These are phyloP conservation scores for Brachystomella parvula DNA, from an alignment of 1,140 invertebrate species.

Conservation along the genomic window DNA sequence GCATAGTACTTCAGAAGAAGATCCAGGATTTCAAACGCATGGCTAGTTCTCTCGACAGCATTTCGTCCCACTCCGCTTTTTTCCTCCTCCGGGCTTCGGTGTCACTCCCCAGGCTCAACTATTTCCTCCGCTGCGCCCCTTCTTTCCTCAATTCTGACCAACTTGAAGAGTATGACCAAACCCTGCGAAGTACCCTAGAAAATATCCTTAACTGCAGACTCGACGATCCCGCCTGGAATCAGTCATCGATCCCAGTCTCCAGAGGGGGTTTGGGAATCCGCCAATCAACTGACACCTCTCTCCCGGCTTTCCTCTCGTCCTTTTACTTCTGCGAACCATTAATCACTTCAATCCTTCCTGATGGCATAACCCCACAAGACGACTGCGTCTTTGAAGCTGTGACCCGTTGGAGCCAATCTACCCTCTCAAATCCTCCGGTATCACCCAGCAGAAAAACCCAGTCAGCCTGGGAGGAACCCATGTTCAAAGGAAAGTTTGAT, in stretches of 20 bases:
- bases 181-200: conserved; percentile 2
- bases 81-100: conserved; percentile 15
- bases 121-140: conserved; percentile 11
- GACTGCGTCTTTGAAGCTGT: not conserved
- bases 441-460: not conserved
- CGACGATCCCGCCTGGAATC: not conserved
- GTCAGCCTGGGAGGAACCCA: not conserved
- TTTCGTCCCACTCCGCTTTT: conserved; percentile 6
- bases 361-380: not conserved
- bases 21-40: not conserved
- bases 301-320: conserved; percentile 7
- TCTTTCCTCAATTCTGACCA: not conserved
- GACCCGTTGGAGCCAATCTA: not conserved
- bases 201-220: conserved; percentile 8
- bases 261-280: conserved; percentile 9
- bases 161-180: not conserved
- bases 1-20: not conserved
- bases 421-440: not conserved
- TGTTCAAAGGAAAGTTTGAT: not conserved
- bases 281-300: not conserved
- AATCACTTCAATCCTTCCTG: not conserved
- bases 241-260: conserved; percentile 1
- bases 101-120: conserved; percentile 8
- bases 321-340: not conserved
- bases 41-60: not conserved